These are phyloP conservation scores for Lepisosteus oculatus DNA, from an alignment of 2,113 vertebrate genomes.

Conservation along the genomic window DNA sequence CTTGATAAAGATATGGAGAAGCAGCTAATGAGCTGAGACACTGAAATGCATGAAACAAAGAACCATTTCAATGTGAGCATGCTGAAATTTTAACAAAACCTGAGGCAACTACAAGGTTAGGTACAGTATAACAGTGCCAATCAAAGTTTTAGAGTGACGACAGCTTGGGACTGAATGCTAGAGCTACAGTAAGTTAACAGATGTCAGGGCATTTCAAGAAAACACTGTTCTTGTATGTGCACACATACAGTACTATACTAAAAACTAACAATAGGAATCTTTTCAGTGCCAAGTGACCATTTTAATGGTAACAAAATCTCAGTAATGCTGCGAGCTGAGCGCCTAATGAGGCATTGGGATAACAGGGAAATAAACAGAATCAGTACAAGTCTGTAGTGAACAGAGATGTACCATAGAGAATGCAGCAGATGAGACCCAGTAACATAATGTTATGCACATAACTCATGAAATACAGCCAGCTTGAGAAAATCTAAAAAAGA, in stretches of 20 bases:
- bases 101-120: not conserved
- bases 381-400: not conserved
- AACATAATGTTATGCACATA: no score
- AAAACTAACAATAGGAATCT: no score
- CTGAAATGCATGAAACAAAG: not conserved
- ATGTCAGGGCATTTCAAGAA: no score
- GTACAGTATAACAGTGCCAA: no score
- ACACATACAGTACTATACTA: no score
- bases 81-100: not conserved
- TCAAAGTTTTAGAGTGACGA: no score
- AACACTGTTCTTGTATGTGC: not conserved
- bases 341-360: not conserved
- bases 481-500: no score
- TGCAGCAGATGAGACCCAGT: no score
- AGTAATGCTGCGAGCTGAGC: not conserved
- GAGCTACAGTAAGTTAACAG: not conserved
- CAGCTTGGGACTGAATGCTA: no score
- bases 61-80: not conserved
- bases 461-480: no score
- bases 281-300: not conserved
- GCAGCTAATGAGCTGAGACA: conserved; percentile 2
- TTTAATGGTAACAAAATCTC: not conserved
- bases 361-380: not conserved
- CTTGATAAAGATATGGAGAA: conserved; percentile 4
- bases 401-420: no score